Evolutionary conservation across 2,888 invertebrate genomes (phyloP), one percentile per base, ranked within the genome.

Genomic region (Melinaea menophilus): DNA sequence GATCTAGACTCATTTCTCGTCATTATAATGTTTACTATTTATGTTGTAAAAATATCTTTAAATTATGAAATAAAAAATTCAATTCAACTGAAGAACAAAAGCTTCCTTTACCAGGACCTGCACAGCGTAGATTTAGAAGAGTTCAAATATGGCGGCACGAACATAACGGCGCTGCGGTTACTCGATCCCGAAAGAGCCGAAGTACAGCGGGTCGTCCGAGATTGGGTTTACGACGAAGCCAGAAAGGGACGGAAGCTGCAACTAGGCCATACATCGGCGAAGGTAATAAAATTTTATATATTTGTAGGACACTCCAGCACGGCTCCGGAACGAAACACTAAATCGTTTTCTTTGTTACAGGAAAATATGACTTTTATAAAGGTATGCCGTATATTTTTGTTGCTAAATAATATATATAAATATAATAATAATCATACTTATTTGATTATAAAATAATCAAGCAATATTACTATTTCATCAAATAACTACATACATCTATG

Each of bases 71-170:
- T 41, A 9, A 41, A 1, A 2, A 1, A 9, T 0, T 3, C 11
- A 2, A 41, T 41, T 41, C 11, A 9, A 41, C 48, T 31, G 48
- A n/a, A 33, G 31, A 55, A 13, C 13, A 54, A 46, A 13, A 37
- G n/a, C 41, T 9, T 61, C 22, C 11, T 41, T 5, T 59, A 58
- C 5, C 34, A 97, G 97, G 98, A 98, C 85, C 91, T 98, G 68
- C 96, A 98, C 77, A 97, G 96, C 62, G 94, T 99, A 46, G 96
- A 98, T 86, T 91, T 98, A 77, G 97, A 97, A 78, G 97, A 97
- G 84, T 98, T 98, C 85, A 96, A 96, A 81, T 97, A 98, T 83
- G 97, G 97, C 7, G 98, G 98, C 45, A 98, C 98, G 35, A 98
- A 98, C 85, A 97, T 99, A 72, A 98, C 98, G 1, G 97, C 98